phyloP scores from a whole-genome alignment of 2,113 vertebrate species.

The Psettodes erumei region DNA sequence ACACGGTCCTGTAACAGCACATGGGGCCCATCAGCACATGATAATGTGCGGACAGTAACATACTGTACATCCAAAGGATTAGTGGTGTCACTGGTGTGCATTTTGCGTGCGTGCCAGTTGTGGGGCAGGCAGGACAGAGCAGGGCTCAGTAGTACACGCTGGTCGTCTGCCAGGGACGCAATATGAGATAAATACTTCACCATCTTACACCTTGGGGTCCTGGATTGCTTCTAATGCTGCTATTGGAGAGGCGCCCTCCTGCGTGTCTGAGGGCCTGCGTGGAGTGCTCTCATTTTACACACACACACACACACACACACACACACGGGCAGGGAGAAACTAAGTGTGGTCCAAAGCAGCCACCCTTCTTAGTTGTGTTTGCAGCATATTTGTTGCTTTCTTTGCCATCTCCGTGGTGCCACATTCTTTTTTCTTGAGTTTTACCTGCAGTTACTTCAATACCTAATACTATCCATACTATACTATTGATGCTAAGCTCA shows the following conservation, averaged over 20 bases:
- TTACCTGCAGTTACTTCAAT: not conserved
- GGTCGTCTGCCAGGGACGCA: slow-evolving; percentile 71
- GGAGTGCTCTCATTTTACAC: slow-evolving; percentile 46
- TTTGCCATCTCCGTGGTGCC: not conserved
- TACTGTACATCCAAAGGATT: slow-evolving; percentile 59
- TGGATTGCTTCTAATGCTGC: slow-evolving; percentile 67
- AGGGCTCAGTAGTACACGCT: slow-evolving; percentile 68
- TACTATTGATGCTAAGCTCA: not conserved
- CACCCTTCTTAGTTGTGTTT: not conserved
- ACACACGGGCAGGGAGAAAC: slow-evolving; percentile 2
- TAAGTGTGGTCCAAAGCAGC: not conserved
- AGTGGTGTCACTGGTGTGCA: slow-evolving; percentile 55
- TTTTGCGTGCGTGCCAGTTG: slow-evolving; percentile 39
- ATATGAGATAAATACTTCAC: slow-evolving; percentile 78
- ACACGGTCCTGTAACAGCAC: slow-evolving; percentile 10
- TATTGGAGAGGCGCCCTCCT: slow-evolving; percentile 61
- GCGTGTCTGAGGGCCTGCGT: slow-evolving; percentile 32
- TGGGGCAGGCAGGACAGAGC: slow-evolving; percentile 60
- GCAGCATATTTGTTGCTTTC: not conserved
- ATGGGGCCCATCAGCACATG: slow-evolving; percentile 11
- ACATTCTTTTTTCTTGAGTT: not conserved
- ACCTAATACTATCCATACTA: too few relatives aligned
- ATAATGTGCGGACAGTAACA: slow-evolving; percentile 24
- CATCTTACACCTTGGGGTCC: slow-evolving; percentile 75
- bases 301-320: slow-evolving; percentile 27